Conservation (phyloP, 1,140 invertebrate genomes). For the Calephelis virginiensis region DNA sequence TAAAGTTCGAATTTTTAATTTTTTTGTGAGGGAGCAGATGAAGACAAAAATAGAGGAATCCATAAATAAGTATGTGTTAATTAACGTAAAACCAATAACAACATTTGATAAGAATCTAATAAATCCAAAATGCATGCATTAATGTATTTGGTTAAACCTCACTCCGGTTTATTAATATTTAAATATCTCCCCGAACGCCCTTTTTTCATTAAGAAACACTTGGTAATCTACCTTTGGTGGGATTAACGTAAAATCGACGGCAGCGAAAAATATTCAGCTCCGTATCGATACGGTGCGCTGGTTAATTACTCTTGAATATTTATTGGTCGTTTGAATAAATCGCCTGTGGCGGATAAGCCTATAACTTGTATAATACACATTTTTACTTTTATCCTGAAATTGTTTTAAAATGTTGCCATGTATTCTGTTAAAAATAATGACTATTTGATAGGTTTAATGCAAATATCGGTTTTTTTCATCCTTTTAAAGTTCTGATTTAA, state of each 20-base stretch:
- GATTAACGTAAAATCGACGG: slow-evolving; percentile 56
- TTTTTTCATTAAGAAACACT: slow-evolving; percentile 38
- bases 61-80: no score
- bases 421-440: neutral
- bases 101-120: no score
- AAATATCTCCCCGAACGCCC: slow-evolving; percentile 35
- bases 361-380: slow-evolving; percentile 58
- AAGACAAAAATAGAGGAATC: no score
- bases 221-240: slow-evolving; percentile 55
- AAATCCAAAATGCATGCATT: no score
- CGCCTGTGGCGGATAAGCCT: slow-evolving; percentile 56
- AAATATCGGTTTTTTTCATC: no score
- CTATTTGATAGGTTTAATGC: no score
- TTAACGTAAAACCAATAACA: no score
- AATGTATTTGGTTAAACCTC: no score
- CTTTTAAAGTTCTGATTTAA: no score
- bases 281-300: slow-evolving; percentile 51
- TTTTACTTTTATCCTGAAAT: slow-evolving; percentile 32
- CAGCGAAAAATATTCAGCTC: slow-evolving; percentile 58
- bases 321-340: slow-evolving; percentile 74
- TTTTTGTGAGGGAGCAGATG: no score
- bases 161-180: neutral
- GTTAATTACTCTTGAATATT: slow-evolving; percentile 76
- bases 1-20: no score
- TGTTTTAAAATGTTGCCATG: neutral